These are phyloP conservation scores for Ambastaia sidthimunki DNA, from an alignment of 2,797 vertebrate genomes.

Conservation along the genomic window DNA sequence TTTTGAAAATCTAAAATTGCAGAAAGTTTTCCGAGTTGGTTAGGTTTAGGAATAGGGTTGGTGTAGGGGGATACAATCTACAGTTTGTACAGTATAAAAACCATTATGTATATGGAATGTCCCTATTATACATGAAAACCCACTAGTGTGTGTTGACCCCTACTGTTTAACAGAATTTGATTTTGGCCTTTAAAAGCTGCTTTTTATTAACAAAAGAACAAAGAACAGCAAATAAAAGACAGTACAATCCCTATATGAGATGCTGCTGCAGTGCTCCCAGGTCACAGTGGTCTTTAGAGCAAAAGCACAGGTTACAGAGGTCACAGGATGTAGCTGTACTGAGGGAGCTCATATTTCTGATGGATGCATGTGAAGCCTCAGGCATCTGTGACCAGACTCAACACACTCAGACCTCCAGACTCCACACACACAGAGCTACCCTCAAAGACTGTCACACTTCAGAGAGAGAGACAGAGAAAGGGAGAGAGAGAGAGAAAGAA, in stretches of 20 bases:
- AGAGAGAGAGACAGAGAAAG: background rate
- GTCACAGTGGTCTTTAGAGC: slow-evolving; percentile 6
- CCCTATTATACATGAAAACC: no score
- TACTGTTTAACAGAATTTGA: background rate
- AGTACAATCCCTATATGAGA: background rate
- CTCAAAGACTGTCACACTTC: background rate
- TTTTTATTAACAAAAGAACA: background rate
- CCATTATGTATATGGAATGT: no score
- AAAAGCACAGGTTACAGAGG: slow-evolving; percentile 28
- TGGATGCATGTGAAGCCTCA: slow-evolving; percentile 33
- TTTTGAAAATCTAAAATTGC: no score
- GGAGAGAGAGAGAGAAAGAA: background rate
- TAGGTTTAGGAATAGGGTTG: no score
- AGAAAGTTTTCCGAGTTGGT: no score
- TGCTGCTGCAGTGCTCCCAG: background rate
- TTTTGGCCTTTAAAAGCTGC: background rate
- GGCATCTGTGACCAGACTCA: background rate
- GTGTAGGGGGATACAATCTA: no score
- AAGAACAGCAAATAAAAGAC: background rate
- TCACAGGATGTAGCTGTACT: slow-evolving; percentile 51
- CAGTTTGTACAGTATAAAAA: no score
- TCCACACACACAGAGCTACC: background rate
- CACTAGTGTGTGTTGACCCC: no score
- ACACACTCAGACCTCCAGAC: background rate
- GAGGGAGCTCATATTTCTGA: slow-evolving; percentile 45